Percentiles rank a stretch among this genome's conserved stretches.
Evolutionary conservation across 2,113 vertebrate species (phyloP).

Genomic region (Malurus melanocephalus): DNA sequence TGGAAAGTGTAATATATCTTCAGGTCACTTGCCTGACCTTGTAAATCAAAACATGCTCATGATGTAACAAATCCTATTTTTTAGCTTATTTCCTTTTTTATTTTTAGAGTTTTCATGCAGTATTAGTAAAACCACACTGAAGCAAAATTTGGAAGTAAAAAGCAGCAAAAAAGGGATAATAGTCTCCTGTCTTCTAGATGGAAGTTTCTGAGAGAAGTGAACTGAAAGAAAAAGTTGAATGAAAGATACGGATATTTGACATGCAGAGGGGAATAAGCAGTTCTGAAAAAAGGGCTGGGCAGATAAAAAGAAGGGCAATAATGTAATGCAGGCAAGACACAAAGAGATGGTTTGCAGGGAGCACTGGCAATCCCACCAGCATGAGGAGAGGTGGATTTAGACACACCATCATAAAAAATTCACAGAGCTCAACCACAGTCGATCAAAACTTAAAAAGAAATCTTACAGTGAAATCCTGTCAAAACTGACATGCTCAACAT

Average conservation of each 20-base stretch:
- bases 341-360: neutral
- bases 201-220: neutral
- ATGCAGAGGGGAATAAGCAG: neutral
- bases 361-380: neutral
- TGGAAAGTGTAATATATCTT: neutral
- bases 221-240: neutral
- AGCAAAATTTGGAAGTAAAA: neutral
- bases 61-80: neutral
- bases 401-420: neutral
- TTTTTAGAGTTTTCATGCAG: neutral
- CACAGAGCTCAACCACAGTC: neutral
- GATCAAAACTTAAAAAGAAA: conserved; percentile 25
- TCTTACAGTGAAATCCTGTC: conserved; percentile 4
- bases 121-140: neutral
- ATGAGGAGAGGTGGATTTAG: neutral
- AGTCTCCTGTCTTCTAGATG: neutral
- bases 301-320: neutral
- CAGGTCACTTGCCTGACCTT: neutral
- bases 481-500: neutral
- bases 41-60: neutral
- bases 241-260: neutral
- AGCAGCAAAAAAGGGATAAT: neutral
- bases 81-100: neutral
- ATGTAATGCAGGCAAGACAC: neutral
- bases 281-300: neutral